Evolutionary conservation across 1,140 invertebrate species (phyloP).

Genomic region (Ceratina calcarata): DNA sequence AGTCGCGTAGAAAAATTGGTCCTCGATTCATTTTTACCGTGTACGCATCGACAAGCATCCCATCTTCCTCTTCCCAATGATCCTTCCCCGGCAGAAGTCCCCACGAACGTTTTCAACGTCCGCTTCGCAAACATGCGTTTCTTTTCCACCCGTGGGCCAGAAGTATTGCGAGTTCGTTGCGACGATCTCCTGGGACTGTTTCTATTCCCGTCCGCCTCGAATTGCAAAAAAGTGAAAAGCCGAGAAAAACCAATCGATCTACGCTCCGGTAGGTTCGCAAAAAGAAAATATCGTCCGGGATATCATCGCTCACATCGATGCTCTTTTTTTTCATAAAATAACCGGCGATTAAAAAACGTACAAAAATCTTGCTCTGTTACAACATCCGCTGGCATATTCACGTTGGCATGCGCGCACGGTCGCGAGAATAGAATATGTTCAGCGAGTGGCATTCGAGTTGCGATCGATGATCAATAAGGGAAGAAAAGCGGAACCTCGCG

Average conservation of each 20-base stretch:
- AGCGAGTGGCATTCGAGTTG: neutral
- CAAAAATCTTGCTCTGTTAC: slow-evolving; percentile 5
- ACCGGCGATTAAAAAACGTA: neutral
- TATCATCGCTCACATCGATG: neutral
- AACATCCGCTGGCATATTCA: neutral
- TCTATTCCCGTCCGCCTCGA: neutral
- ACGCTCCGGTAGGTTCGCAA: neutral
- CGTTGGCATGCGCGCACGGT: neutral
- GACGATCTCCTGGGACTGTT: neutral
- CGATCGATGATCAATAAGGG: slow-evolving; percentile 29
- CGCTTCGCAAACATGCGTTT: neutral
- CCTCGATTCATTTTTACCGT: neutral
- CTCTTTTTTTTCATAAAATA: neutral
- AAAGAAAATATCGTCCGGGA: neutral
- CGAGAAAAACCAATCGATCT: neutral
- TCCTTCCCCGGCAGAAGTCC: neutral
- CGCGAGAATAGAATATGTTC: neutral
- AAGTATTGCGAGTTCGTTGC: neutral
- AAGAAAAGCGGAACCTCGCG: slow-evolving; percentile 7
- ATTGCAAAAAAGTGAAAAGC: neutral
- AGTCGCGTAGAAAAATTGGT: slow-evolving; percentile 8
- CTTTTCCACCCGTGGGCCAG: no score
- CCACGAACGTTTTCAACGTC: neutral
- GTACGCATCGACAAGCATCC: neutral
- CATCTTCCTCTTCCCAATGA: neutral